Evolutionary conservation across 92 coral and sea anemone species (phyloP), one percentile per base, ranked within the genome.

Genomic region (Epizoanthus illoricatus): DNA sequence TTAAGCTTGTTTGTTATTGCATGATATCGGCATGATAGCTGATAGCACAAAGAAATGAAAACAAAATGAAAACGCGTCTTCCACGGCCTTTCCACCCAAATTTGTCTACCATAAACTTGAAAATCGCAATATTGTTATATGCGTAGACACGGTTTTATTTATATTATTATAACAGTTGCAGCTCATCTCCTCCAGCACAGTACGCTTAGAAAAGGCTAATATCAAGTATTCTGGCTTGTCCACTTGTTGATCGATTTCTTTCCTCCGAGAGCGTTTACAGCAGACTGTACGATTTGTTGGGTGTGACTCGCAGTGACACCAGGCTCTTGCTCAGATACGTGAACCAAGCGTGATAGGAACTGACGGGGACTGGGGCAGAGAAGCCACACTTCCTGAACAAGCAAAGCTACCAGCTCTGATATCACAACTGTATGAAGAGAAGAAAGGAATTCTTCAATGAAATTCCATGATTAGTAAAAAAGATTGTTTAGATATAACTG

Each of bases 321-420:
- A 71, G 65, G 16, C 42, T 33, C 28, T 41, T 57, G 65, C 80
- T 28, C 80, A 12, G 66, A 74, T 18, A 74, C 33, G 17, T 74
- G 39, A 23, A 33, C 57, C 66, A 74, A 23, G 59, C 16, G 41
- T 39, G 47, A 15, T 9, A 74, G 47, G 23, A 74, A 74, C 80
- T 55, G 80, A 18, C 80, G 66, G 47, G 80, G 80, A 33, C 80
- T 74, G 47, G 80, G 24, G 49, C 80, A 58, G 19, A 55, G 80
- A 56, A 56, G 61, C 80, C 80, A 74, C 5, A 74, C 49, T 55
- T 74, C 80, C 16, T 74, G 59, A 56, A 57, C 19, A 15, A 74
- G 65, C 54, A 74, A 57, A 36, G 65, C 40, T 8, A 56, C 13
- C 41, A 74, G 62, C 43, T 74, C 80, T 45, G 40, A 63, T 13